These are phyloP conservation scores for Hemiscyllium ocellatum DNA, from an alignment of 2,113 vertebrate species.

Conservation along the genomic window DNA sequence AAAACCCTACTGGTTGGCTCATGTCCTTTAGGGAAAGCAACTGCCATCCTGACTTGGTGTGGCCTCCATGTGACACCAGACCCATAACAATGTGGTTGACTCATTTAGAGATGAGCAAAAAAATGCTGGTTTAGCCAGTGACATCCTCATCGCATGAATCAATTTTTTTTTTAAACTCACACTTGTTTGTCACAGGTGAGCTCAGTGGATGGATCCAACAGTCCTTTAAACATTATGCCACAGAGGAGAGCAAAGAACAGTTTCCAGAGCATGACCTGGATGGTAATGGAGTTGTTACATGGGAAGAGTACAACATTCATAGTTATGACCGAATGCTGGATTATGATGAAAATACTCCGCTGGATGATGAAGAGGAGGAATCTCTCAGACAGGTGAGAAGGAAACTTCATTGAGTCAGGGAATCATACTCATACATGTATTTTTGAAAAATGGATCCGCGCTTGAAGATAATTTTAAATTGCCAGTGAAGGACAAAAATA, in stretches of 20 bases:
- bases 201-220: conserved; percentile 88
- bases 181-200: conserved; percentile 63
- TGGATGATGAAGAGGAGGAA: conserved; percentile 81
- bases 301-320: conserved; percentile 84
- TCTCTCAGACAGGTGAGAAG: conserved; percentile 76
- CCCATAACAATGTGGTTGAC: no score
- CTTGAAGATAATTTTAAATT: not conserved
- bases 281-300: conserved; percentile 70
- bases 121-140: no score
- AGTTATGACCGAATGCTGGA: conserved; percentile 72
- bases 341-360: conserved; percentile 65
- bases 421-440: not conserved
- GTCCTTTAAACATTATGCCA: conserved; percentile 84
- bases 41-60: no score
- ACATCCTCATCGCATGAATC: no score
- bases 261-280: conserved; percentile 78
- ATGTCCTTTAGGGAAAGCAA: no score
- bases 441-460: not conserved
- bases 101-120: no score
- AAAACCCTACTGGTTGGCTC: no score
- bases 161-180: no score
- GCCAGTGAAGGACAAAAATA: not conserved
- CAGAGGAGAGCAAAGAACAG: conserved; percentile 79
- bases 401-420: not conserved
- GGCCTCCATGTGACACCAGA: no score